Evolutionary conservation across 2,113 vertebrate genomes (phyloP), one percentile per base, ranked within the genome.

Genomic region (Pelmatolapia mariae): DNA sequence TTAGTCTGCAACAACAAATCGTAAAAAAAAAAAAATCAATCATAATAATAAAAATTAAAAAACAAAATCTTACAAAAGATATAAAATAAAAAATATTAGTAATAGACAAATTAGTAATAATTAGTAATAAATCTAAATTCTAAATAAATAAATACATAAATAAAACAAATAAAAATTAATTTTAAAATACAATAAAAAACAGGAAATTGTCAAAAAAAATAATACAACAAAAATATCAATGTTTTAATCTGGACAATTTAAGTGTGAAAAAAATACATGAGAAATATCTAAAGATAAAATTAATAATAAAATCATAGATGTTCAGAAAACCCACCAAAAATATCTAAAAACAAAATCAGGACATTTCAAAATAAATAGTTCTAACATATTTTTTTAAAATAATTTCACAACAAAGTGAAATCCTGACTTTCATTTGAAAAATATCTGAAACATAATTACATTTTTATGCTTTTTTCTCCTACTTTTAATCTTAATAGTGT

Each of bases 371-470:
- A 43, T 43, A 43, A 71, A 71, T 43, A 26, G 8, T 8, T 66
- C 19, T 40, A 68, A 24, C 7, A 68, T 2, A 4, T 68, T 24
- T 26, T 16, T 45, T 18, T 73, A 5, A 73, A 24, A 45, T 7
- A 73, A 45, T 18, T 73, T 73, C 40, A 18, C n/a, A 73, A 45
- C 12, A 45, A 73, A 16, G 40, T 45, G 15, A 26, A 73, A 73
- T 73, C 22, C 22, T 10, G 22, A 26, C 38, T 0, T 76, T 76
- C 1, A 76, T 19, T 31, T 76, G 6, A 47, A 50, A 73, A 43
- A 26, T 3, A 45, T 43, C 38, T 73, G 66, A 71, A 1, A 45
- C 40, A 38, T 66, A 43, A 29, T 29, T 11, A 5, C 0, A 0
- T 18, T 18, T 76, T 76, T 5, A 45, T 45, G 13, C 4, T 76